Evolutionary conservation across 2,888 invertebrate species (phyloP).

Genomic region (Cheilosia soror): DNA sequence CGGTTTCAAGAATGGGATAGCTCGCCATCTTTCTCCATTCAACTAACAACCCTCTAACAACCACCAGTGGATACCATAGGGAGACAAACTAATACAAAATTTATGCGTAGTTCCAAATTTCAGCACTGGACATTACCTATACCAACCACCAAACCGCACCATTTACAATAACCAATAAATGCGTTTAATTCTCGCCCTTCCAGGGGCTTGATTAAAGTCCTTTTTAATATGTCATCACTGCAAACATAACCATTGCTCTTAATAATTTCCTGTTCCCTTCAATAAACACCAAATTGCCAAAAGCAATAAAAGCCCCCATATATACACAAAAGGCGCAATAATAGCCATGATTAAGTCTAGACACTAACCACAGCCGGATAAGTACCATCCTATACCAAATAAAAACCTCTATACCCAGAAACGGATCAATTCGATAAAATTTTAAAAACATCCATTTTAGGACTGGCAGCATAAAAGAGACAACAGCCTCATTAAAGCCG

Average conservation of each 20-base stretch:
- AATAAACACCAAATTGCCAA: constrained; percentile 43
- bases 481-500: constrained; percentile 73
- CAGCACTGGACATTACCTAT: too few species aligned
- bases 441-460: constrained; percentile 62
- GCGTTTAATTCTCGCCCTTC: not conserved
- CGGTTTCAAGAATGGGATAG: too few species aligned
- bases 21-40: too few species aligned
- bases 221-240: not conserved
- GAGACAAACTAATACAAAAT: too few species aligned
- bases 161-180: not conserved
- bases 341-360: constrained; percentile 64
- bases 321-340: constrained; percentile 5
- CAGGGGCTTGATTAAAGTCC: not conserved
- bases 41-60: too few species aligned
- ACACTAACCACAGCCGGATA: constrained; percentile 60
- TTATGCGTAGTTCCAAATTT: too few species aligned
- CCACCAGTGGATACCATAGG: too few species aligned
- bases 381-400: not conserved
- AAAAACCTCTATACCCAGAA: not conserved
- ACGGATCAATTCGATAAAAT: constrained; percentile 64
- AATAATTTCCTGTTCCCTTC: constrained; percentile 16
- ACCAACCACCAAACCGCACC: not conserved
- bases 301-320: constrained; percentile 32
- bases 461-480: constrained; percentile 64
- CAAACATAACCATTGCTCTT: not conserved